These are phyloP conservation scores for Hylaeus volcanicus DNA, from an alignment of 1,140 invertebrate genomes.

Conservation along the genomic window DNA sequence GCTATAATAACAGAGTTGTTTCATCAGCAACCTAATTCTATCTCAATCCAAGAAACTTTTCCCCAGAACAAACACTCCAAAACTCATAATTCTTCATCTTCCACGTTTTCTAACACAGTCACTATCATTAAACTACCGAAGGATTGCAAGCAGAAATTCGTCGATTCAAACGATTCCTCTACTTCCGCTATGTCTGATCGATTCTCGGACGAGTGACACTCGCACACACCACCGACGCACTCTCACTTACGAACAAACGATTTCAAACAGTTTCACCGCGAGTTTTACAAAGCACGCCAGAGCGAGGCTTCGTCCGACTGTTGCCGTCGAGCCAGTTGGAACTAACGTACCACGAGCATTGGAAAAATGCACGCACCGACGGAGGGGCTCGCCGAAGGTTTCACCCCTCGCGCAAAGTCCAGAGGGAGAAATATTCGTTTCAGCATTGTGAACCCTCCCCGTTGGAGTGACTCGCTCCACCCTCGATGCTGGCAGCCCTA, in stretches of 20 bases:
- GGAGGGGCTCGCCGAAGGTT: slow-evolving; percentile 47
- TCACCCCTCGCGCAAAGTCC: slow-evolving; percentile 59
- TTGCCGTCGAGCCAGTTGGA: slow-evolving; percentile 50
- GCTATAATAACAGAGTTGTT: too few species aligned
- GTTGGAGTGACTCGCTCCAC: slow-evolving; percentile 48
- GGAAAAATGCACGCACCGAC: slow-evolving; percentile 54
- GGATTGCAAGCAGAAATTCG: too few species aligned
- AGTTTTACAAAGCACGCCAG: neutral
- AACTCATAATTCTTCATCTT: too few species aligned
- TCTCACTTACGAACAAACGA: neutral
- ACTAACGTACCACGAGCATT: slow-evolving; percentile 58
- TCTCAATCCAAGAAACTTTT: too few species aligned
- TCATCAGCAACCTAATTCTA: too few species aligned
- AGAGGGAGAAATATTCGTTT: slow-evolving; percentile 55
- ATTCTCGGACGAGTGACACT: too few species aligned
- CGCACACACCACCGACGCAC: too few species aligned
- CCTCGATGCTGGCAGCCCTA: slow-evolving; percentile 49
- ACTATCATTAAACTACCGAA: too few species aligned
- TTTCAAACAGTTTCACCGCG: neutral
- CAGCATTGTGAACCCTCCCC: slow-evolving; percentile 53
- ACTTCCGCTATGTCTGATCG: too few species aligned
- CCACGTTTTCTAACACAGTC: too few species aligned
- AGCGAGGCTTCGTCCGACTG: slow-evolving; percentile 23
- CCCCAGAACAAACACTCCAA: too few species aligned
- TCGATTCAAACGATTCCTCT: too few species aligned